These are phyloP conservation scores for Enteromius viviparus DNA, from an alignment of 2,797 vertebrate genomes.

Conservation along the genomic window DNA sequence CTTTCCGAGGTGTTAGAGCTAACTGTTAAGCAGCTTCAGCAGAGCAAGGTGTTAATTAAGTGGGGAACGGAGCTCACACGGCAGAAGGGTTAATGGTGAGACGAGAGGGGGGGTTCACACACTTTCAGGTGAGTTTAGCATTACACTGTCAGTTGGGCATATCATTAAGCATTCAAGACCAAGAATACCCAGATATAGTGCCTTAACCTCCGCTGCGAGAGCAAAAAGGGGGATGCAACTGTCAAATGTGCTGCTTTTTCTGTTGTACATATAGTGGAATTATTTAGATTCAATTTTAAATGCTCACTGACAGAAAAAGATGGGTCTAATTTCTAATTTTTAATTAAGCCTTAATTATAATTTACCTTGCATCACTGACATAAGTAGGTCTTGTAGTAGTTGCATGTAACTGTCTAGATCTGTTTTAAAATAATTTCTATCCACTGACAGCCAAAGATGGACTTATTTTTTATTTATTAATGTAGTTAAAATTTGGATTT, in stretches of 20 bases:
- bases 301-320: background rate
- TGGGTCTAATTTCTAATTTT: background rate
- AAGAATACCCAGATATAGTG: background rate
- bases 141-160: slow-evolving; percentile 20
- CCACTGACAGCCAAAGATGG: background rate
- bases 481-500: background rate
- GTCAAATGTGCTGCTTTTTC: slow-evolving; percentile 5
- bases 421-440: background rate
- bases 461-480: background rate
- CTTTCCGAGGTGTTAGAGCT: slow-evolving; percentile 28
- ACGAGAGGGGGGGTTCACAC: slow-evolving; percentile 29
- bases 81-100: slow-evolving; percentile 33
- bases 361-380: background rate
- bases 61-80: slow-evolving; percentile 10
- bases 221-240: background rate
- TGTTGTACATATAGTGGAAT: background rate
- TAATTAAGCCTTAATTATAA: background rate
- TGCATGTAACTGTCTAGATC: background rate
- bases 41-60: slow-evolving; percentile 48
- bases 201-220: background rate
- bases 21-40: slow-evolving; percentile 40
- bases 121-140: slow-evolving; percentile 36
- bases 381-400: background rate
- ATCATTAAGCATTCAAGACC: slow-evolving; percentile 29
- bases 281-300: background rate